Base-by-base conservation (phyloP, 2,797 vertebrate species). In the Orestias chungarensis region DNA sequence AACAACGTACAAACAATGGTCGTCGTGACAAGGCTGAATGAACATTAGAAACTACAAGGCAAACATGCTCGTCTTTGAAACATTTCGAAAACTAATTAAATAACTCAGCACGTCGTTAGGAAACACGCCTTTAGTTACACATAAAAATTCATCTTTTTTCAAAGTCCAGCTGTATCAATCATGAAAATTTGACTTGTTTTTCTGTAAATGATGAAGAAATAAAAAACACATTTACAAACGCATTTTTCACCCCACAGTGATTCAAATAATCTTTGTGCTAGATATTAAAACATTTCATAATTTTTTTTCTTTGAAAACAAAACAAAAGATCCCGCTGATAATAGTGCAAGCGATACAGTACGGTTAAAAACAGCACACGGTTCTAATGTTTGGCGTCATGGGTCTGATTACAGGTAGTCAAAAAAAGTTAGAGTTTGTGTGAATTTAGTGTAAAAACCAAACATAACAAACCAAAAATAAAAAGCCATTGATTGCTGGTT, bases 11-110 rank as follows among this genome's bases (percentile, higher is more conserved):
- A 92, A 92, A 84, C 87, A 76, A 90, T 82, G 86, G 79, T 91
- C 76, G 86, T 68, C 66, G 86, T 76, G 87, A 86, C 75, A 25
- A 85, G 71, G 81, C 73, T 80, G 61, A 86, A 77, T 84, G 65
- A 86, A 87, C 82, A 91, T 85, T 83, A 85, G 74, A 91, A 91
- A 92, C 85, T 89, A 92, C 87, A 74, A 91, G 78, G 88, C 88
- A 86, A 88, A 92, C 93, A 93, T 90, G 92, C 93, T 88, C 86
- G 82, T 86, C 82, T 90, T 92, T 50, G 86, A 91, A 93, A 93
- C 89, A 82, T 91, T 82, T 90, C 88, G 84, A 75, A 90, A 90
- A 87, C 89, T 90, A 50, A 86, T 92, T 93, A 90, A 94, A 94
- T 92, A 94, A 38, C 83, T 82, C 82, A 91, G 87, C 86, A 89